Conservation (phyloP, 2,797 vertebrate genomes). For the Salmo trutta region DNA sequence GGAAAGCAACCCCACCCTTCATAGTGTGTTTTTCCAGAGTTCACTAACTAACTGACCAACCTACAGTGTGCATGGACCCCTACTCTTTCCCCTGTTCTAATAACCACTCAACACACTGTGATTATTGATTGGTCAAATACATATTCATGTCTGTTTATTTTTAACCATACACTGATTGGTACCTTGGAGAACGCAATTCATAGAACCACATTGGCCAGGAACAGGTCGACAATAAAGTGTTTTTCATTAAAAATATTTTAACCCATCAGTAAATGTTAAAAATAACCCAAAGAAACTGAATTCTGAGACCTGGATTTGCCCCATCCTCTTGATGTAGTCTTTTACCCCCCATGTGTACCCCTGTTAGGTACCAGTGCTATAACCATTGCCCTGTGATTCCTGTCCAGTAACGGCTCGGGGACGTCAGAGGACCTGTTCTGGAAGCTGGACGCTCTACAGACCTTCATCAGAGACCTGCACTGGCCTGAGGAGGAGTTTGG, state of each 20-base stretch:
- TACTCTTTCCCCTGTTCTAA: not conserved
- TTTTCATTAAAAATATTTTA: slow-evolving; percentile 43
- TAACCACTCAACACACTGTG: slow-evolving; percentile 58
- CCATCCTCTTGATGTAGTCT: not conserved
- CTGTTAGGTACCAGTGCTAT: not conserved
- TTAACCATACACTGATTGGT: slow-evolving; percentile 78
- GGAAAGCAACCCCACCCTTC: not conserved
- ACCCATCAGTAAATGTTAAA: slow-evolving; percentile 74
- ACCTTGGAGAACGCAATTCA: not conserved
- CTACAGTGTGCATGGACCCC: slow-evolving; percentile 9
- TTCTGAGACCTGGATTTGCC: slow-evolving; percentile 67
- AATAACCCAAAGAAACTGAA: slow-evolving; percentile 43
- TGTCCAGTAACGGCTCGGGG: slow-evolving; percentile 90
- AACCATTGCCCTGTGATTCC: slow-evolving; percentile 12
- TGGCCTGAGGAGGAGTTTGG: slow-evolving; percentile 99
- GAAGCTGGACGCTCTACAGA: slow-evolving; percentile 98
- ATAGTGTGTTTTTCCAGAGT: not conserved
- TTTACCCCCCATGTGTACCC: not conserved
- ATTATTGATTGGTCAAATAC: slow-evolving; percentile 80
- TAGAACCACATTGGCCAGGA: not conserved
- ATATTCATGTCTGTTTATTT: slow-evolving; percentile 38
- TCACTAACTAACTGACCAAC: not conserved
- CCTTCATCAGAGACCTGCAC: slow-evolving; percentile 97
- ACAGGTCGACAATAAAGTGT: not conserved
- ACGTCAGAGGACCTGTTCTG: slow-evolving; percentile 98